These are phyloP conservation scores for Tangara arthus DNA, from an alignment of 2,797 vertebrate genomes.

Conservation along the genomic window DNA sequence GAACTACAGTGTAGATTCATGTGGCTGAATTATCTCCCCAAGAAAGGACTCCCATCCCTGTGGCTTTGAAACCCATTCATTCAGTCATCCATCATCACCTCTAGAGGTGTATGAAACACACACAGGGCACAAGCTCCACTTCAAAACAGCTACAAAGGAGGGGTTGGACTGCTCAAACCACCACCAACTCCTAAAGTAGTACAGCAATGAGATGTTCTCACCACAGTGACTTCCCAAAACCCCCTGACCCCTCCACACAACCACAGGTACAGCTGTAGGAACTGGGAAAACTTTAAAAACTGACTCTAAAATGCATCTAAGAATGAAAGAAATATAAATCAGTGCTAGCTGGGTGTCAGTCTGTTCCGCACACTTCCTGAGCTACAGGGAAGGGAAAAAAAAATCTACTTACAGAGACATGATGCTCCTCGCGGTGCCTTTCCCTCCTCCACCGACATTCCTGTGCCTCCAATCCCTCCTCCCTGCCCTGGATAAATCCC, in stretches of 20 bases:
- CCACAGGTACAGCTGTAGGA: not conserved
- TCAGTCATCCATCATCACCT: too few relatives aligned
- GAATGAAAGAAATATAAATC: not conserved
- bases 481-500: not conserved
- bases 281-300: not conserved
- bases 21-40: too few relatives aligned
- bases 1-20: not conserved
- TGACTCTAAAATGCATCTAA: not conserved
- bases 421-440: not conserved
- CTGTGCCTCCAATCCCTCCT: not conserved
- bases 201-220: not conserved
- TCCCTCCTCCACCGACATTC: not conserved
- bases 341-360: not conserved
- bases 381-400: not conserved
- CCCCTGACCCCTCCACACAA: fast-evolving
- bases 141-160: too few relatives aligned
- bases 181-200: too few relatives aligned
- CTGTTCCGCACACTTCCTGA: not conserved
- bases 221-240: fast-evolving
- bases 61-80: too few relatives aligned
- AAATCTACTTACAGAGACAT: conserved; percentile 59
- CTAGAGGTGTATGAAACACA: too few relatives aligned
- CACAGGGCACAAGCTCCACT: too few relatives aligned
- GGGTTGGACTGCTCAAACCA: too few relatives aligned
- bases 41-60: too few relatives aligned